Percentiles rank a stretch among this genome's conserved stretches.
These are phyloP conservation scores for Microchrysa polita DNA, from an alignment of 2,888 invertebrate species.

Conservation along the genomic window DNA sequence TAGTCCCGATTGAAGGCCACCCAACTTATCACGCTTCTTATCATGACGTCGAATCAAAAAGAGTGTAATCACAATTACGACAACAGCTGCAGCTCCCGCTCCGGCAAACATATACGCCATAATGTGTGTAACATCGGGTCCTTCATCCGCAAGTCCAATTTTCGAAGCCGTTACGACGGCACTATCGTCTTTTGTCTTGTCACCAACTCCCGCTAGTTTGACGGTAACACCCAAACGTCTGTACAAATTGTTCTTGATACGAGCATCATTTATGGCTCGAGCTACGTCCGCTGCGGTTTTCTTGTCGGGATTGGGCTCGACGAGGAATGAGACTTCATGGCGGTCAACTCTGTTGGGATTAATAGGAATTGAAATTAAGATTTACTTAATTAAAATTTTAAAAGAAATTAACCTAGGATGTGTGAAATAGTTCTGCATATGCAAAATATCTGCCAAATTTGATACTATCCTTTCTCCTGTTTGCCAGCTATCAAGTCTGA, in stretches of 20 bases:
- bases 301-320: constrained; percentile 64
- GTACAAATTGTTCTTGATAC: constrained; percentile 74
- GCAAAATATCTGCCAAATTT: constrained; percentile 75
- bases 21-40: constrained; percentile 80
- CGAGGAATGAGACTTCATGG: constrained; percentile 72
- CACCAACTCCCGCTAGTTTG: constrained; percentile 79
- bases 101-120: constrained; percentile 66
- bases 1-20: constrained; percentile 79
- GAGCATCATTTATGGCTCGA: constrained; percentile 62
- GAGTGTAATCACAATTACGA: constrained; percentile 72
- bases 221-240: constrained; percentile 75
- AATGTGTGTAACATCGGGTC: constrained; percentile 64
- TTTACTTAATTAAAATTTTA: no score
- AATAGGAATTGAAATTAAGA: not conserved
- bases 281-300: constrained; percentile 64
- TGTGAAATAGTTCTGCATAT: constrained; percentile 60
- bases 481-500: constrained; percentile 72
- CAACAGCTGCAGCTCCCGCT: constrained; percentile 73
- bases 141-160: constrained; percentile 63
- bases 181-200: constrained; percentile 71
- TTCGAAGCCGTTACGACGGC: constrained; percentile 60
- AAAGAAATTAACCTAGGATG: constrained; percentile 42
- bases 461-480: constrained; percentile 78
- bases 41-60: constrained; percentile 80
- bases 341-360: constrained; percentile 69